phyloP scores from a whole-genome alignment of 2,888 invertebrate genomes.

The Tenthredo livida region DNA sequence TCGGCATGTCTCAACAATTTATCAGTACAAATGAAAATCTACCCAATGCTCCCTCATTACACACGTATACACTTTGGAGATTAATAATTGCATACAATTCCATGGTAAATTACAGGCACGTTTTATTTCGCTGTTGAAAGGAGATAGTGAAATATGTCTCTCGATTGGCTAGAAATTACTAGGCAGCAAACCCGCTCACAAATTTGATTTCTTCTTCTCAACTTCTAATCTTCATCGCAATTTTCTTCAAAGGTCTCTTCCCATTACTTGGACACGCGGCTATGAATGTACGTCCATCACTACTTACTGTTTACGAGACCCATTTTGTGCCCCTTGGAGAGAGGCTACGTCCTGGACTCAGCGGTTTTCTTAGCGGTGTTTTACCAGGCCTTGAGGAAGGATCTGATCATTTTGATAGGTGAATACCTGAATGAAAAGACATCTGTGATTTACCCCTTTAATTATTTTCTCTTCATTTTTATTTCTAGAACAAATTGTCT shows the following conservation, averaged over 20 bases:
- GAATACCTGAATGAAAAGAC: conserved; percentile 60
- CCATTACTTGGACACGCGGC: conserved; percentile 94
- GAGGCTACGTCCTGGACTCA: conserved; percentile 88
- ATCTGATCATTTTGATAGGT: conserved; percentile 90
- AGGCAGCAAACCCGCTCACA: background rate
- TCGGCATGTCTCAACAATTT: background rate
- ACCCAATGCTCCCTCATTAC: background rate
- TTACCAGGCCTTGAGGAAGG: conserved; percentile 93
- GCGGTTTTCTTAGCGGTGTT: conserved; percentile 93
- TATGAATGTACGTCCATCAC: conserved; percentile 91
- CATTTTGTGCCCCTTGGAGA: conserved; percentile 92
- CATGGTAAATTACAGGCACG: background rate
- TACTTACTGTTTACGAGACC: conserved; percentile 91
- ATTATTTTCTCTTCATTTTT: background rate
- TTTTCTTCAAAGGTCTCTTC: conserved; percentile 84
- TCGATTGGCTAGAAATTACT: background rate
- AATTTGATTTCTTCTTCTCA: background rate
- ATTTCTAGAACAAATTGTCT: conserved; percentile 81
- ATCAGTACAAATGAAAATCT: background rate
- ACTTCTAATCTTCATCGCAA: background rate
- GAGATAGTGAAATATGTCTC: background rate
- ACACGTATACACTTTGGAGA: background rate
- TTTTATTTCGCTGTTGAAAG: background rate
- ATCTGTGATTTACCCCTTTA: background rate
- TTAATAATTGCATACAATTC: background rate